Conservation (phyloP, 2,113 vertebrate genomes). For the Pterocles gutturalis region DNA sequence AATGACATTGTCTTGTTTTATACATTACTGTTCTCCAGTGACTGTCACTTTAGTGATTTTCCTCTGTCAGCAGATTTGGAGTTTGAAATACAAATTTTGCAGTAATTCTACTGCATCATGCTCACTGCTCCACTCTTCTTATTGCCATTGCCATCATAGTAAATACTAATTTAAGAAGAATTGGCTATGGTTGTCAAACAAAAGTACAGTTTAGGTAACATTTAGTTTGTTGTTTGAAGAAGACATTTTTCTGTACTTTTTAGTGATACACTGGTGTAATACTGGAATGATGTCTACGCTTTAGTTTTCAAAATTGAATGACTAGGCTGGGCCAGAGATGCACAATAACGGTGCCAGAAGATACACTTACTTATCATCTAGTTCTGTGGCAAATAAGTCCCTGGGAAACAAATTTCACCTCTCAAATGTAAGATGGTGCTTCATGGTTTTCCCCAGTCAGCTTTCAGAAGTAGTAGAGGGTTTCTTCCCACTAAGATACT, state of each 20-base stretch:
- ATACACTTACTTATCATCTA: not conserved
- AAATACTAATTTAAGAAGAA: not conserved
- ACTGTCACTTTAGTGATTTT: slow-evolving; percentile 1
- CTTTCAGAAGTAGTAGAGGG: not conserved
- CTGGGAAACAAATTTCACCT: not conserved
- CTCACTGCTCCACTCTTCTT: not conserved
- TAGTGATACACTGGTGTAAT: not conserved
- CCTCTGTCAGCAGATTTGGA: slow-evolving; percentile 27
- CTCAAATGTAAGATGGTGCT: not conserved
- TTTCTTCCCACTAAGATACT: not conserved
- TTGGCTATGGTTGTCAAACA: not conserved
- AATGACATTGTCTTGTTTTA: slow-evolving; percentile 46
- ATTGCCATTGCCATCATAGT: not conserved
- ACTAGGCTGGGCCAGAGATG: not conserved
- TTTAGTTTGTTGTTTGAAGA: not conserved
- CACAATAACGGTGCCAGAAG: not conserved
- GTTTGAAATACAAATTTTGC: slow-evolving; percentile 25
- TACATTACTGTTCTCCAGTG: not conserved
- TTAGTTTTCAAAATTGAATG: not conserved
- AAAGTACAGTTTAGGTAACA: not conserved
- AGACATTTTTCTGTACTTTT: not conserved
- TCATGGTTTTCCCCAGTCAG: not conserved
- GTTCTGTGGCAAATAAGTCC: not conserved
- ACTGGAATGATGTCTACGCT: not conserved
- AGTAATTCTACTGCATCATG: not conserved